phyloP scores from a whole-genome alignment of 2,797 vertebrate species.

The Salmo trutta region DNA sequence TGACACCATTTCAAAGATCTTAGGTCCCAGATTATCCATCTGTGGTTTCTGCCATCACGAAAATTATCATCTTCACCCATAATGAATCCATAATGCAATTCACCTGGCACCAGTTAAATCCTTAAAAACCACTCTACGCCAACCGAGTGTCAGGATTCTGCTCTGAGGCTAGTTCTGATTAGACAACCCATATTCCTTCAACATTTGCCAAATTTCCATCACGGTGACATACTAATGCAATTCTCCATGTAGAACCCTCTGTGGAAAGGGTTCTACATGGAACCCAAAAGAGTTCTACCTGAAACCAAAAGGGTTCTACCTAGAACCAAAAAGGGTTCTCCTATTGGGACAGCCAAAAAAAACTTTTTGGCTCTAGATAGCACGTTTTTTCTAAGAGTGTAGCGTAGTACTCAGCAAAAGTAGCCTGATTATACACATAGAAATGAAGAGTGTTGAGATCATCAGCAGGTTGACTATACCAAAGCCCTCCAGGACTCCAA shows the following conservation, averaged over 20 bases:
- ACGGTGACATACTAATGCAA: slow-evolving; percentile 71
- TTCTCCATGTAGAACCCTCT: neutral
- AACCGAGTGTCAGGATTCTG: slow-evolving; percentile 64
- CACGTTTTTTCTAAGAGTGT: too few relatives aligned
- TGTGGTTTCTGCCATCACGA: neutral
- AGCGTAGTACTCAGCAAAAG: neutral
- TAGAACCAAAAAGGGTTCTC: too few relatives aligned
- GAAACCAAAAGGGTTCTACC: too few relatives aligned
- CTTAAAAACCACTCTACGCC: slow-evolving; percentile 59
- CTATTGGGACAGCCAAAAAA: too few relatives aligned
- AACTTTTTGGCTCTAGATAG: too few relatives aligned
- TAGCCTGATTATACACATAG: neutral
- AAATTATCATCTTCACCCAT: slow-evolving; percentile 38
- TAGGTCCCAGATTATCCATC: slow-evolving; percentile 32
- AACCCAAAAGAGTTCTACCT: too few relatives aligned
- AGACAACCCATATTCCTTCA: slow-evolving; percentile 75
- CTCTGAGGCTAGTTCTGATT: slow-evolving; percentile 72
- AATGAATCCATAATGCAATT: slow-evolving; percentile 23
- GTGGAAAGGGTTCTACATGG: too few relatives aligned
- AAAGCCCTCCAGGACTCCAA: neutral
- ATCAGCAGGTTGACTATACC: neutral
- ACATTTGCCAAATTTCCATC: slow-evolving; percentile 75
- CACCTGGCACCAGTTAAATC: slow-evolving; percentile 43
- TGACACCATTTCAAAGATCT: slow-evolving; percentile 42
- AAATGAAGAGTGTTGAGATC: neutral